Percentiles rank a stretch among this genome's conserved stretches.
These are phyloP conservation scores for Crotalus tigris DNA, from an alignment of 2,113 vertebrate genomes.

Conservation along the genomic window DNA sequence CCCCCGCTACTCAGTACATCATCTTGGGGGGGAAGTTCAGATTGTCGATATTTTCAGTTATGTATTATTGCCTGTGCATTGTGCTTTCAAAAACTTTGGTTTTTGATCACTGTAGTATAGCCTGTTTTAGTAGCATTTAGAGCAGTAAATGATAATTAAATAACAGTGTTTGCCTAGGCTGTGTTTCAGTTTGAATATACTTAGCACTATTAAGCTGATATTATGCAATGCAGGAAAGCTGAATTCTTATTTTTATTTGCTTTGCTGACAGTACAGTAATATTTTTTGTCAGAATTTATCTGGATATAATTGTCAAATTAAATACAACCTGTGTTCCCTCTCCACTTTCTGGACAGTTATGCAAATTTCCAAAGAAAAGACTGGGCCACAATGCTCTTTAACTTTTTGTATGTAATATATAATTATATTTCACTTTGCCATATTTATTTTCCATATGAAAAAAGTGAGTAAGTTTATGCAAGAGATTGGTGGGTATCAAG, in stretches of 20 bases:
- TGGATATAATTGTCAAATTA: not conserved
- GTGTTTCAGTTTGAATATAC: not conserved
- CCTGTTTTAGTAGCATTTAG: constrained; percentile 19
- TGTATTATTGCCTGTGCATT: not conserved
- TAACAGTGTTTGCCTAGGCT: not conserved
- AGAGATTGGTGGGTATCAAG: too few species aligned
- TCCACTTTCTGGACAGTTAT: too few species aligned
- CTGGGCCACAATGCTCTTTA: too few species aligned
- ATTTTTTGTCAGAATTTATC: not conserved
- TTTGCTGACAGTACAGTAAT: not conserved
- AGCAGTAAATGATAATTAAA: constrained; percentile 39
- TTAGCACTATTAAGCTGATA: not conserved
- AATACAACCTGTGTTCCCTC: not conserved
- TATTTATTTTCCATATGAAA: too few species aligned
- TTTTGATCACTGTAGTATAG: constrained; percentile 36
- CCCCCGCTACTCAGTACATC: too few species aligned
- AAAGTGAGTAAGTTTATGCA: too few species aligned
- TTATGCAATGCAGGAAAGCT: not conserved
- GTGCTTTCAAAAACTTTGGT: not conserved
- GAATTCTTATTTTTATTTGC: not conserved
- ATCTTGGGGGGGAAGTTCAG: not conserved
- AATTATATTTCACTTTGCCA: too few species aligned
- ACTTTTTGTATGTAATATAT: too few species aligned
- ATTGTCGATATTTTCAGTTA: constrained; percentile 19
- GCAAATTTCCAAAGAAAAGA: too few species aligned